Base-by-base conservation (phyloP, 2,888 invertebrate species). In the Hoplodrina blanda region DNA sequence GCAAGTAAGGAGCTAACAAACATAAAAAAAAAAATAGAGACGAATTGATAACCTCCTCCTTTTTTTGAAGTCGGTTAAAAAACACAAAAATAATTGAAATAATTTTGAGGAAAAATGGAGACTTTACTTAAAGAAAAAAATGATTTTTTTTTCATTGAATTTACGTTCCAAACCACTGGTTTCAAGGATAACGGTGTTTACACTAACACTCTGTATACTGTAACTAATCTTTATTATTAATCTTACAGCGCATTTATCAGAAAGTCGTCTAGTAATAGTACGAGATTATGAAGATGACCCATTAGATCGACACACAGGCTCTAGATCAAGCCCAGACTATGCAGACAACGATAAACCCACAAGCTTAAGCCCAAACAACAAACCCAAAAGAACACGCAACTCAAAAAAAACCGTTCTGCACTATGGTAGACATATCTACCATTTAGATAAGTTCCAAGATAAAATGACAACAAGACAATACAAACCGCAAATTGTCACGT, bases 191-290 rank as follows among this genome's bases (percentile, higher is more conserved):
- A n/a, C n/a, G n/a, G n/a, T n/a, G n/a, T n/a, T n/a, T n/a, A n/a
- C n/a, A n/a, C n/a, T n/a, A n/a, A n/a, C n/a, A n/a, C n/a, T n/a
- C n/a, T n/a, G n/a, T n/a, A n/a, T n/a, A n/a, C n/a, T n/a, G n/a
- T n/a, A 33, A 15, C 15, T 62, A 41, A 19, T 20, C n/a, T 25
- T 13, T 11, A 41, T 25, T 4, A 0, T 10, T 15, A 41, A 30
- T 25, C 37, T 75, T 50, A 3, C 72, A 82, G 83, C 60, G 10
- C 69, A 69, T 0, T 0, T 53, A 15, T 50, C 64, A 20, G 69
- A 73, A 25, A 25, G 56, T 6, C 69, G 44, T 2, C 3, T 41
- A 13, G 41, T 41, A 10, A 10, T 41, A 41, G 2, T 41, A 2
- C 11, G 13, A 41, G 41, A 41, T 41, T 8, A 41, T 1, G 41